Evolutionary conservation across 2,113 vertebrate genomes (phyloP).

Genomic region (Ceuthmochares aereus): DNA sequence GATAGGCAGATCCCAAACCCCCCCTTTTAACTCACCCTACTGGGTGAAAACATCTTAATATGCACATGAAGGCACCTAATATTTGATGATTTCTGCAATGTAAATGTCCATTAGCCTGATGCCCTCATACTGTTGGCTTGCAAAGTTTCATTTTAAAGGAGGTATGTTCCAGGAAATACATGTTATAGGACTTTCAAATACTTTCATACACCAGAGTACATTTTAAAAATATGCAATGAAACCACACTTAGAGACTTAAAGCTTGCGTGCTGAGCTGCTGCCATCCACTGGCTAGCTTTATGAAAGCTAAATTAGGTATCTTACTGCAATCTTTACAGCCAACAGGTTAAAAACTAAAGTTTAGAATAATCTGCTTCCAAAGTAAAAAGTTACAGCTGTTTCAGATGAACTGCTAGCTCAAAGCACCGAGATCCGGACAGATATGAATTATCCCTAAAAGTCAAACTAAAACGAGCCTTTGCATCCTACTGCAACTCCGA

Average conservation of each 20-base stretch:
- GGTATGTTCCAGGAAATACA: neutral
- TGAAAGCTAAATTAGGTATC: neutral
- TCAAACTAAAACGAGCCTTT: neutral
- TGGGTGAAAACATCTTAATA: neutral
- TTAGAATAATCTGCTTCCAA: neutral
- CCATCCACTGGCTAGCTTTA: constrained; percentile 6
- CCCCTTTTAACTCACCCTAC: neutral
- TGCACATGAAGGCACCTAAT: neutral
- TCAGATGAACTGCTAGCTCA: neutral
- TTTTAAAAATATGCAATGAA: neutral
- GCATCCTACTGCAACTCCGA: neutral
- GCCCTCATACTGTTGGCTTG: neutral
- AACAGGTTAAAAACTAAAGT: neutral
- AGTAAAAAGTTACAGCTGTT: neutral
- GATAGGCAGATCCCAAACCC: neutral
- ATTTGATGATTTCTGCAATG: neutral
- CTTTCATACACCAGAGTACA: neutral
- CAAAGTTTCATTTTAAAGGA: neutral
- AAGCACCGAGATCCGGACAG: neutral
- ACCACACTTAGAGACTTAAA: neutral
- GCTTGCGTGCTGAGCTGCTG: neutral
- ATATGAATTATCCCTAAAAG: neutral
- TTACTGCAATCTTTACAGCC: neutral
- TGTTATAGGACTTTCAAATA: neutral
- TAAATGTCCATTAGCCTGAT: neutral